Evolutionary conservation across 2,113 vertebrate genomes (phyloP), one percentile per base, ranked within the genome.

Genomic region (Lampris incognitus): DNA sequence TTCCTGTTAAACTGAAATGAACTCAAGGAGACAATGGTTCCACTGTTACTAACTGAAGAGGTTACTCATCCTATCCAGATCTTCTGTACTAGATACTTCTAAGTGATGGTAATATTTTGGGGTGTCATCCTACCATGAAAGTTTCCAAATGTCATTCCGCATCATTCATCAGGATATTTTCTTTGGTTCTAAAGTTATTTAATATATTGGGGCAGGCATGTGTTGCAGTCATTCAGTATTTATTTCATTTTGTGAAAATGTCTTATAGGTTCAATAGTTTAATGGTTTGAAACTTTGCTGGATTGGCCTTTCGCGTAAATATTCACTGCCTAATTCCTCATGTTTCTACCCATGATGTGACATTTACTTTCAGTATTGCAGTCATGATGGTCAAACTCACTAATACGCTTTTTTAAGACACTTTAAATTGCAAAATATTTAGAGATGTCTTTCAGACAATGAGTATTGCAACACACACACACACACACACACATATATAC

Each of bases 251-350:
- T 39, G 52, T 50, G 79, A 76, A 82, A 82, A 78, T 81, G 79
- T 87, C 38, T 75, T 37, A 42, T 55, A 41, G 60, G 65, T 66
- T 54, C 69, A 40, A 78, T 78, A 69, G 78, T 86, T 82, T 85
- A 79, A 82, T 58, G 2, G 6, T 44, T 75, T 49, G 4, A 36
- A 46, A 49, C 24, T 24, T 24, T 24, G 24, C 24, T 24, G 24
- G 24, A 24, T 24, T 24, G 24, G 24, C 24, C 24, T 24, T 24
- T 24, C 24, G 24, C 24, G 24, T 24, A 24, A 24, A 24, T 24
- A 50, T 55, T 1, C 4, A 62, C 61, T 51, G 66, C 66, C 71
- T 13, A 72, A 72, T 72, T 38, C 54, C 57, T 58, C 57, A 52
- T 24, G 48, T 64, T 3, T 24, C 24, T 38, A 37, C 36, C 8